These are phyloP conservation scores for Antennarius maculatus DNA, from an alignment of 2,797 vertebrate genomes.

Conservation along the genomic window DNA sequence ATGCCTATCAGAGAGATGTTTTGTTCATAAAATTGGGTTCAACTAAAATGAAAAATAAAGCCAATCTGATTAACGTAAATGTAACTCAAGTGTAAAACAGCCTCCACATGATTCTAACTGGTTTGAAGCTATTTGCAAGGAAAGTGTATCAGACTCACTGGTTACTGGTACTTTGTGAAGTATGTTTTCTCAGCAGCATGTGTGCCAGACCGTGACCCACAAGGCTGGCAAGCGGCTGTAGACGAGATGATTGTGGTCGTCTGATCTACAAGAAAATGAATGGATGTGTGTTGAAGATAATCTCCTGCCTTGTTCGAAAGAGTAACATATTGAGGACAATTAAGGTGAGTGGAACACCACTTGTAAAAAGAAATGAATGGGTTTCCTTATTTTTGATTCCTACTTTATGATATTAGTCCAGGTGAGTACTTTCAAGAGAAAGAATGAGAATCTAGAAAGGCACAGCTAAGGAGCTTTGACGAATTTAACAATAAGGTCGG, in stretches of 20 bases:
- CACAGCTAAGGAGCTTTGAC: neutral
- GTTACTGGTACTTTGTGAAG: neutral
- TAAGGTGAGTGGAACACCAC: neutral
- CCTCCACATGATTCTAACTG: neutral
- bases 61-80: too few relatives aligned
- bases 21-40: neutral
- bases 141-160: neutral
- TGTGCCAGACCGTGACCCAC: too few relatives aligned
- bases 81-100: too few relatives aligned
- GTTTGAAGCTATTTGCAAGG: slow-evolving; percentile 8
- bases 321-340: neutral
- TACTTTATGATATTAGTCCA: neutral
- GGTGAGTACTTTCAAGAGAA: neutral
- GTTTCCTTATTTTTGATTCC: neutral
- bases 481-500: neutral
- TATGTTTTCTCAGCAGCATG: neutral
- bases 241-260: too few relatives aligned
- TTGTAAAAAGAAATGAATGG: neutral
- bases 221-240: too few relatives aligned
- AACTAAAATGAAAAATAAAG: neutral
- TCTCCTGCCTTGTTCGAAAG: neutral
- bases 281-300: neutral
- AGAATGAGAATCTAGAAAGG: too few relatives aligned
- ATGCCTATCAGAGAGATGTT: neutral
- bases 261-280: too few relatives aligned